Evolutionary conservation across 2,888 invertebrate species (phyloP).

Genomic region (Amaurobius ferox): DNA sequence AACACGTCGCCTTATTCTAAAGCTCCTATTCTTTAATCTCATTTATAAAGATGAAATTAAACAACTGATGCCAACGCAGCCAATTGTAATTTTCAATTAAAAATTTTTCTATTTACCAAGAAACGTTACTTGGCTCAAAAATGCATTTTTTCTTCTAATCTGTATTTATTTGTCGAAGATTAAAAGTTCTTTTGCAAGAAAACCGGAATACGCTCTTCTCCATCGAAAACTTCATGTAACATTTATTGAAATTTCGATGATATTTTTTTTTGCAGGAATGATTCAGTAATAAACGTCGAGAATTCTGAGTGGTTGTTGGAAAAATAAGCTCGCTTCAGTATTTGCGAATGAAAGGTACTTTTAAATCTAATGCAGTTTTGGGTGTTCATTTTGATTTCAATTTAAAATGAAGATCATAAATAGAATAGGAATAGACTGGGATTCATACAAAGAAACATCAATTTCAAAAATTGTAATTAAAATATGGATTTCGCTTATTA

Average conservation of each 20-base stretch:
- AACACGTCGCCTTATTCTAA: conserved; percentile 15
- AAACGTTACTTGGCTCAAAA: conserved; percentile 7
- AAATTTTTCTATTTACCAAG: conserved; percentile 27
- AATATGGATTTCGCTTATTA: not conserved
- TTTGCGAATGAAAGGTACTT: too few species aligned
- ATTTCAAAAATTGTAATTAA: not conserved
- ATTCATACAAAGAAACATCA: too few species aligned
- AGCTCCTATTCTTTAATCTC: conserved; percentile 56
- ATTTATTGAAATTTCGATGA: conserved; percentile 60
- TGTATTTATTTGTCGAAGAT: conserved; percentile 34
- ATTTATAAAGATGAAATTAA: conserved; percentile 61
- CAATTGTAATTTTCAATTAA: conserved; percentile 63
- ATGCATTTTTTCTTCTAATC: conserved; percentile 13
- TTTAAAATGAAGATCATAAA: too few species aligned
- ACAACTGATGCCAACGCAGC: conserved; percentile 23
- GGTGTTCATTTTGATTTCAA: too few species aligned
- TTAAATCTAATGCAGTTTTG: too few species aligned
- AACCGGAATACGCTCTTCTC: not conserved
- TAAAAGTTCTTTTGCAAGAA: conserved; percentile 39
- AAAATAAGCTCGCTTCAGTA: too few species aligned
- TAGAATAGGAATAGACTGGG: too few species aligned
- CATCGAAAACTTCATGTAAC: conserved; percentile 31
- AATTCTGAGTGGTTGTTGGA: too few species aligned
- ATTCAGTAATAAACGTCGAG: too few species aligned
- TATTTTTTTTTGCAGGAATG: too few species aligned